Percentiles rank a stretch among this genome's conserved stretches.
Conservation (phyloP, 2,113 vertebrate species). For the Myiozetetes cayanensis region DNA sequence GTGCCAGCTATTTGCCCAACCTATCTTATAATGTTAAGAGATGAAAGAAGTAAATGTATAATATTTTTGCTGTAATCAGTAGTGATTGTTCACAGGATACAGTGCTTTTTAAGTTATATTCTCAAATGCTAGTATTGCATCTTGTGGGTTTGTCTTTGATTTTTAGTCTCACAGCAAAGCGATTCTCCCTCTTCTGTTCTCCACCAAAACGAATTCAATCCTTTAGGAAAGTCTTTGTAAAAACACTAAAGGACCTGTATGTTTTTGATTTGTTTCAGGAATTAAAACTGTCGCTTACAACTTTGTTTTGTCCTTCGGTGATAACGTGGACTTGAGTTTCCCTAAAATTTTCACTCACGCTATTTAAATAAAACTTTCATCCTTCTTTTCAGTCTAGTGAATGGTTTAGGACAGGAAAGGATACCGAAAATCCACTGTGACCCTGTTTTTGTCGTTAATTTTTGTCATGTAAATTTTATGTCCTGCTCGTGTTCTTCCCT, state of each 20-base stretch:
- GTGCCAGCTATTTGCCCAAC: constrained; percentile 67
- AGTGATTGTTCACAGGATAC: constrained; percentile 58
- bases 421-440: background rate
- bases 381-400: background rate
- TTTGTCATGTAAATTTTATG: background rate
- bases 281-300: constrained; percentile 34
- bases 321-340: background rate
- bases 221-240: constrained; percentile 60
- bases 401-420: background rate
- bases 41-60: constrained; percentile 59
- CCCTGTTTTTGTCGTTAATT: background rate
- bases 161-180: constrained; percentile 52
- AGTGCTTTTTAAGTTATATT: constrained; percentile 67
- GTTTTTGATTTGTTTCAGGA: constrained; percentile 45
- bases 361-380: background rate
- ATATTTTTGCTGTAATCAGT: constrained; percentile 66
- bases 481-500: background rate
- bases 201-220: constrained; percentile 9
- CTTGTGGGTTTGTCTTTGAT: constrained; percentile 36
- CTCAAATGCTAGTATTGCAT: constrained; percentile 27
- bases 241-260: constrained; percentile 43
- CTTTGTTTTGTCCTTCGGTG: background rate
- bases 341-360: background rate
- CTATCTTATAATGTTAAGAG: constrained; percentile 69
- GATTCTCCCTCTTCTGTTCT: constrained; percentile 18